Percentiles rank a stretch among this genome's conserved stretches.
Conservation (phyloP, 2,797 vertebrate species). For the Platalea minor region DNA sequence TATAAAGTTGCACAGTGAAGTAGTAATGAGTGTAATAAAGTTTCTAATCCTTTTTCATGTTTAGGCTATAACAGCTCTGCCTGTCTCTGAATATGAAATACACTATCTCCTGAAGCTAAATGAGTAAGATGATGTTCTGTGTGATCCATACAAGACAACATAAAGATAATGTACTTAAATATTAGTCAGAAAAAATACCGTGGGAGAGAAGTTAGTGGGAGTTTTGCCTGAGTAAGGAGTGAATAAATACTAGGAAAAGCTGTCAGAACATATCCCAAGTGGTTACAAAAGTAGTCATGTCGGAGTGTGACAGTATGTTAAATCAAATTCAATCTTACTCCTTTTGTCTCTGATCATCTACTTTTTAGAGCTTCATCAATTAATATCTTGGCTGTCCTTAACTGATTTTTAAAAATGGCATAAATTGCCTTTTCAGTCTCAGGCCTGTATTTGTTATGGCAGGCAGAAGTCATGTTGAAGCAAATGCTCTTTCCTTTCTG, state of each 20-base stretch:
- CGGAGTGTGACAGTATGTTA: not conserved
- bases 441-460: not conserved
- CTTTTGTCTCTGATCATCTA: not conserved
- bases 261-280: not conserved
- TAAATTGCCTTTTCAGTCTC: not conserved
- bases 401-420: not conserved
- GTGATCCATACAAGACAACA: not conserved
- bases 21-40: not conserved
- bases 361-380: not conserved
- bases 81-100: not conserved
- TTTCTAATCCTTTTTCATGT: conserved; percentile 10
- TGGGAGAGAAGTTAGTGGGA: conserved; percentile 12
- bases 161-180: not conserved
- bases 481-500: not conserved
- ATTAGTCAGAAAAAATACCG: not conserved
- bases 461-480: not conserved
- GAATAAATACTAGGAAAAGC: not conserved
- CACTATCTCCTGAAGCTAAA: conserved; percentile 12
- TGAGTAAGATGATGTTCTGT: not conserved
- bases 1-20: not conserved
- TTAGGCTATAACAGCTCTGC: not conserved
- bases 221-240: not conserved
- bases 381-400: not conserved
- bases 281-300: not conserved
- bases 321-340: not conserved